Evolutionary conservation across 2,113 vertebrate species (phyloP).

Genomic region (Brachypteracias leptosomus): DNA sequence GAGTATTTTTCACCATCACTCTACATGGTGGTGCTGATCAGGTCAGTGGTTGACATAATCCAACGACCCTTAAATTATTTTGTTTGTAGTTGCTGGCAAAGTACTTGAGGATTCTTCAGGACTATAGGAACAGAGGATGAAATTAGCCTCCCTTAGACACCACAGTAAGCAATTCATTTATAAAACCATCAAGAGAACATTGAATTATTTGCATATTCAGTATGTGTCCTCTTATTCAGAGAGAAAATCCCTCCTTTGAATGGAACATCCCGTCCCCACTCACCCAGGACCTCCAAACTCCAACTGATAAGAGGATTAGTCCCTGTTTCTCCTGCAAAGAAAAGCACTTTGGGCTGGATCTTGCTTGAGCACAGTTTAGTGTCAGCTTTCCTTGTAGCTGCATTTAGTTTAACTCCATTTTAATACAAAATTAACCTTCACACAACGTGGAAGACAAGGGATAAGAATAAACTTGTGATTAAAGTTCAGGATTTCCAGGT

Average conservation of each 20-base stretch:
- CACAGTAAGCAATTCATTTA: neutral
- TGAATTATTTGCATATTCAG: slow-evolving; percentile 27
- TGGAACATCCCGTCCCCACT: neutral
- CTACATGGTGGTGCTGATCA: neutral
- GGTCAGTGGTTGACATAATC: neutral
- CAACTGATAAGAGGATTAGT: slow-evolving; percentile 18
- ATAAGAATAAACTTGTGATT: neutral
- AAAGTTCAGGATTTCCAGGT: neutral
- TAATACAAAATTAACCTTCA: neutral
- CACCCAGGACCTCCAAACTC: neutral
- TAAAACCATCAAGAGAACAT: neutral
- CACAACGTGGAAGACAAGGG: neutral
- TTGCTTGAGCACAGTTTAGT: neutral
- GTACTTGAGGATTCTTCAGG: neutral
- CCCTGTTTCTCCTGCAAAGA: neutral
- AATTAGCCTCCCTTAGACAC: neutral
- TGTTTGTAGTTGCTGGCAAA: neutral
- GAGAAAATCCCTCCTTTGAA: slow-evolving; percentile 48
- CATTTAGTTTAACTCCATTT: neutral
- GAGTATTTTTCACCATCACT: neutral
- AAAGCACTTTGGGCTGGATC: neutral
- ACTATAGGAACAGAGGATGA: neutral
- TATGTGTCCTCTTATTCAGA: neutral
- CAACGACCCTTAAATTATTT: neutral
- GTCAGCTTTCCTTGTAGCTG: neutral